These are phyloP conservation scores for Hippocampus barbouri DNA, from an alignment of 2,113 vertebrate genomes.

Conservation along the genomic window DNA sequence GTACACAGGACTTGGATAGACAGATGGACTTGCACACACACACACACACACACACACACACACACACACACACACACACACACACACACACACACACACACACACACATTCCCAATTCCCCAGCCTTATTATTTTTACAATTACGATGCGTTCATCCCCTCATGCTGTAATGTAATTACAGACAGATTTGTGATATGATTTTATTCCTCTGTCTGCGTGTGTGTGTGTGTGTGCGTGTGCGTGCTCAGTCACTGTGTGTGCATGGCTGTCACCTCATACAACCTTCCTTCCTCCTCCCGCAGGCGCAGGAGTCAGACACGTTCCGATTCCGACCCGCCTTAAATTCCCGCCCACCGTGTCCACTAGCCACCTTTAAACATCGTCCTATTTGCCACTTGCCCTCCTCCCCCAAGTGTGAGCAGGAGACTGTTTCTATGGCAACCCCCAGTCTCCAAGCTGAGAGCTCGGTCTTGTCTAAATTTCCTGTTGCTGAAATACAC, in stretches of 20 bases:
- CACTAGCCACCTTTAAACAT: constrained; percentile 60
- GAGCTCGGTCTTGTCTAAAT: constrained; percentile 61
- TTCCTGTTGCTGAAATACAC: constrained; percentile 51
- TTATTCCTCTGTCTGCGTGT: constrained; percentile 30
- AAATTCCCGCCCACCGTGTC: constrained; percentile 47
- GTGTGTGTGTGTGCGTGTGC: neutral
- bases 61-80: constrained; percentile 7
- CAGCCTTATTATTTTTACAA: constrained; percentile 36
- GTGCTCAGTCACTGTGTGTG: constrained; percentile 6
- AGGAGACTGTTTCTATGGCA: constrained; percentile 77
- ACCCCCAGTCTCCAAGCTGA: constrained; percentile 65
- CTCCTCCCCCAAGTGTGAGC: constrained; percentile 57
- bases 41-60: neutral
- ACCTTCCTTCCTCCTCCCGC: constrained; percentile 26
- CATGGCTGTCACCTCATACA: constrained; percentile 32
- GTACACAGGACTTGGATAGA: neutral
- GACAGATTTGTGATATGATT: constrained; percentile 45
- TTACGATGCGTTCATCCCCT: constrained; percentile 29
- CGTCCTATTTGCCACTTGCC: constrained; percentile 56
- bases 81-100: constrained; percentile 1
- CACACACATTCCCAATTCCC: constrained; percentile 18
- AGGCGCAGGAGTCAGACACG: constrained; percentile 23
- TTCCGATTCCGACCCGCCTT: constrained; percentile 56
- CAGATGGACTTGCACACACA: neutral
- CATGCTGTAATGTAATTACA: constrained; percentile 44